Evolutionary conservation across 2,797 vertebrate genomes (phyloP).

Genomic region (Phrynocephalus guinanensis): DNA sequence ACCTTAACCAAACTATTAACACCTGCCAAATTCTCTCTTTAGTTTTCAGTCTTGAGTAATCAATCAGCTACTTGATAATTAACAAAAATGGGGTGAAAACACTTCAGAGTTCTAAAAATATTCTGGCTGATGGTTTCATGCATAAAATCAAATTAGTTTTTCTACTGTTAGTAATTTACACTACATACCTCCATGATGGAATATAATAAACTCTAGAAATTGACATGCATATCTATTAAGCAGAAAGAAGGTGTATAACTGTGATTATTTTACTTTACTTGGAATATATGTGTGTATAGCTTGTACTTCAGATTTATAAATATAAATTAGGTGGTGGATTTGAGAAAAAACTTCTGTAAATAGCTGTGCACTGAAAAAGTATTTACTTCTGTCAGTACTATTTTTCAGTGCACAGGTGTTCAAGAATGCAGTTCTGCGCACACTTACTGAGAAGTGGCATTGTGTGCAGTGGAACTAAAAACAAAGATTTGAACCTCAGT

Average conservation of each 20-base stretch:
- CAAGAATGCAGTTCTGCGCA: neutral
- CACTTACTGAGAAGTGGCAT: neutral
- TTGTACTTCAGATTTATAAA: neutral
- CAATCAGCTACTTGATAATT: slow-evolving; percentile 79
- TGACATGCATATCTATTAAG: neutral
- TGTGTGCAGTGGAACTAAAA: neutral
- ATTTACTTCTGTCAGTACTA: neutral
- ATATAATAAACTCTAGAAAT: neutral
- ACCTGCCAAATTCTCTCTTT: slow-evolving; percentile 66
- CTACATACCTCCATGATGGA: neutral
- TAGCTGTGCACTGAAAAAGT: neutral
- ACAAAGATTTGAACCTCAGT: neutral
- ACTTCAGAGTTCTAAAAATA: slow-evolving; percentile 75
- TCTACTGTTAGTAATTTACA: slow-evolving; percentile 48
- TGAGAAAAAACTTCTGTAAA: neutral
- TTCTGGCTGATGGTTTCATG: slow-evolving; percentile 59
- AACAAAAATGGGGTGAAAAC: slow-evolving; percentile 64
- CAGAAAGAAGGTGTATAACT: neutral
- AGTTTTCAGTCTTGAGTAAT: slow-evolving; percentile 74
- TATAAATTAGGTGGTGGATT: neutral
- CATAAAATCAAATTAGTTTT: slow-evolving; percentile 56
- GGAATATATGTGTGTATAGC: neutral
- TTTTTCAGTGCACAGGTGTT: neutral
- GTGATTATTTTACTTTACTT: no score
- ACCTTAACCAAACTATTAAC: slow-evolving; percentile 56